Evolutionary conservation across 2,113 vertebrate genomes (phyloP).

Genomic region (Ophthalmolycus amberensis): DNA sequence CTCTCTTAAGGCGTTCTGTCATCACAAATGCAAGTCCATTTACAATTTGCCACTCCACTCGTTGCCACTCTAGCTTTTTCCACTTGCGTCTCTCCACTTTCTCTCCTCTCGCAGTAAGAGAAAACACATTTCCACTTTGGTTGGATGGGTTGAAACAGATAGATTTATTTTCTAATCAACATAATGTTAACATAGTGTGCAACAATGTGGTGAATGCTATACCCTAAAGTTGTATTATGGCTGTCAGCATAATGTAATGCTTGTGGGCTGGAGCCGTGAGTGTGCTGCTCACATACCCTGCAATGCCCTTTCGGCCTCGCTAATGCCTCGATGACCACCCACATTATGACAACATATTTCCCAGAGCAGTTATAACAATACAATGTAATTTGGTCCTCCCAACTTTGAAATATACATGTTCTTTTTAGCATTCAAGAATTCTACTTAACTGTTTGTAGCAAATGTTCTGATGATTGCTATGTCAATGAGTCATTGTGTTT

Average conservation of each 20-base stretch:
- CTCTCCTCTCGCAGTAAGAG: background rate
- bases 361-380: constrained; percentile 1
- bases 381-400: background rate
- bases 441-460: background rate
- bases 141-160: constrained; percentile 4
- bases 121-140: background rate
- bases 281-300: background rate
- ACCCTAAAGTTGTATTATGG: constrained; percentile 27
- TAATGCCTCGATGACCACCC: background rate
- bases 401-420: background rate
- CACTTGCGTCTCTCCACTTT: background rate
- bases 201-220: constrained; percentile 8
- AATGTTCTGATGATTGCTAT: background rate
- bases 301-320: background rate
- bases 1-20: background rate
- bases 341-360: constrained; percentile 16
- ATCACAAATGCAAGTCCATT: background rate
- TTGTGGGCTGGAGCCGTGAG: background rate
- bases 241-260: constrained; percentile 18
- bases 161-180: background rate
- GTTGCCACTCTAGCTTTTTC: constrained; percentile 22
- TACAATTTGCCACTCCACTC: background rate
- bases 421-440: background rate
- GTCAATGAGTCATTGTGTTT: background rate
- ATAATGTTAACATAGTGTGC: constrained; percentile 27